A percentile compares a stretch with the other conserved stretches of the same genome.
phyloP scores from a whole-genome alignment of 2,113 vertebrate species.

The Leptosomus discolor region DNA sequence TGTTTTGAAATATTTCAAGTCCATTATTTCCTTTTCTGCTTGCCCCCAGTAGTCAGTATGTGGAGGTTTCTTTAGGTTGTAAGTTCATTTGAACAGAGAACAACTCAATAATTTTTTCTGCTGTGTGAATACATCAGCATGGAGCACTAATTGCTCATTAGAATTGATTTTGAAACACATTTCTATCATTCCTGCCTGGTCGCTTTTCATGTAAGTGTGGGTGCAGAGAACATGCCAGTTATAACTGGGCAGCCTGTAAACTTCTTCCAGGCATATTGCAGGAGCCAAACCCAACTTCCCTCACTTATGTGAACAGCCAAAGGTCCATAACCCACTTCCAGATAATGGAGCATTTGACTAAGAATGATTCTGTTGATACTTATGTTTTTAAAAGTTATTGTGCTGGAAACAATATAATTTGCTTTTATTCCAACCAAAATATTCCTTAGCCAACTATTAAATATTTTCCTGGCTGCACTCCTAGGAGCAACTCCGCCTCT shows the following conservation, averaged over 20 bases:
- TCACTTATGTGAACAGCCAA: not conserved
- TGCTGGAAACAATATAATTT: constrained; percentile 62
- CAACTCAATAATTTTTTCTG: not conserved
- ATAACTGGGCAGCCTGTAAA: not conserved
- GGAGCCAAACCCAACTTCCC: not conserved
- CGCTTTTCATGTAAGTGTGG: not conserved
- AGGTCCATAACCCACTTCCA: not conserved
- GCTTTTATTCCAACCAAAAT: constrained; percentile 58
- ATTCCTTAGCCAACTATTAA: constrained; percentile 27
- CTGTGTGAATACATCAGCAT: not conserved
- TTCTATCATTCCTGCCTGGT: not conserved
- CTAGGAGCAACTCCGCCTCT: constrained; percentile 13
- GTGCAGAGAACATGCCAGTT: not conserved
- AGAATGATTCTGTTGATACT: constrained; percentile 24
- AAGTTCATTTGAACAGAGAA: not conserved
- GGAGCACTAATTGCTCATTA: not conserved
- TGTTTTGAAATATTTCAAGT: not conserved
- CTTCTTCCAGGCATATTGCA: constrained; percentile 10
- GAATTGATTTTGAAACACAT: not conserved
- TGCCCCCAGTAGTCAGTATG: not conserved
- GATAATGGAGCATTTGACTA: constrained; percentile 41
- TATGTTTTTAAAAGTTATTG: constrained; percentile 40
- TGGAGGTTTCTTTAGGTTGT: not conserved
- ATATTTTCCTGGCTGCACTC: constrained; percentile 59
- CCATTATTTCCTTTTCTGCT: not conserved